Percentiles rank a stretch among this genome's conserved stretches.
These are phyloP conservation scores for Callospermophilus lateralis DNA, from an alignment of 2,113 vertebrate genomes.

Conservation along the genomic window DNA sequence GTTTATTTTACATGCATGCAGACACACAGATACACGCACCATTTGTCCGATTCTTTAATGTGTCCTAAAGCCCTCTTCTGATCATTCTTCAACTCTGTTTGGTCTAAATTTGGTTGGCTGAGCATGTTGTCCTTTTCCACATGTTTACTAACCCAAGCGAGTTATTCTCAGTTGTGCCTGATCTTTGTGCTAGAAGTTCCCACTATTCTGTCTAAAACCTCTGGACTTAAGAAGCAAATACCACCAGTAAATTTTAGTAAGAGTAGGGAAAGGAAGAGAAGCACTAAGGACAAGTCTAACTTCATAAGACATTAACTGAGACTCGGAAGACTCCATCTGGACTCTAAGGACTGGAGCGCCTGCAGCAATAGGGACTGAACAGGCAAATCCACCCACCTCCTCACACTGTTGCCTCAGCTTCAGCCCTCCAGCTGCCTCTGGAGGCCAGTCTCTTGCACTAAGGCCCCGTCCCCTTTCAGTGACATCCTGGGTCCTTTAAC, in stretches of 20 bases:
- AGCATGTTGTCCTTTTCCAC: fast-evolving
- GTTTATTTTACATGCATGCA: fast-evolving
- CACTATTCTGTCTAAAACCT: background rate
- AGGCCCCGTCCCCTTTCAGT: no score
- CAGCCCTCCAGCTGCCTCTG: background rate
- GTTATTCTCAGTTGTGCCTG: no score
- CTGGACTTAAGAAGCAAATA: background rate
- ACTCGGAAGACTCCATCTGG: background rate
- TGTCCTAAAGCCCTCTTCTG: background rate
- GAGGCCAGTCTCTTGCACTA: background rate
- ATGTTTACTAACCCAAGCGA: fast-evolving
- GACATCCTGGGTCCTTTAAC: fast-evolving
- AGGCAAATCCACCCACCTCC: fast-evolving
- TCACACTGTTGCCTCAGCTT: background rate
- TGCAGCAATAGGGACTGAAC: fast-evolving
- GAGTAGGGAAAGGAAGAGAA: background rate
- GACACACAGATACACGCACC: no score
- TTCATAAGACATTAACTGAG: background rate
- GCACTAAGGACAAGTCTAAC: background rate
- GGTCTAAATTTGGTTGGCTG: background rate
- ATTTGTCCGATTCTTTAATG: background rate
- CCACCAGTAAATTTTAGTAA: background rate
- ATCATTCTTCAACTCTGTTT: background rate
- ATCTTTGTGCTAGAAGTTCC: background rate
- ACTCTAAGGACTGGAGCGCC: background rate